These are phyloP conservation scores for Tenualosa thibaudeaui DNA, from an alignment of 2,797 vertebrate genomes.

Conservation along the genomic window DNA sequence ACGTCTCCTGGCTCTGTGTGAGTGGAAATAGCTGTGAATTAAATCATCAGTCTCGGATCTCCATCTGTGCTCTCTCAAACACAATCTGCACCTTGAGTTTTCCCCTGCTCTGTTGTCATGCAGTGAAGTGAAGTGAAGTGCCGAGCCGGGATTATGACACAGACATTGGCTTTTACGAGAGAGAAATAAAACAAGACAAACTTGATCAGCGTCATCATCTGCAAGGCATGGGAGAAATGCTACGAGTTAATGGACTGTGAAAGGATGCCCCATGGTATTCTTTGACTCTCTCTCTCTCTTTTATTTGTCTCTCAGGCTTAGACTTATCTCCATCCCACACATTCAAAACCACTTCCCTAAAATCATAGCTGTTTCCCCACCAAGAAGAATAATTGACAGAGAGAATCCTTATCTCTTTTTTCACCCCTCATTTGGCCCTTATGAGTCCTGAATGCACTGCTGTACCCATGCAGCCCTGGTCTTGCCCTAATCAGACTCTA, in stretches of 20 bases:
- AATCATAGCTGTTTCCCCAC: not conserved
- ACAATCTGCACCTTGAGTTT: not conserved
- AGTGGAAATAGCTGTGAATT: not conserved
- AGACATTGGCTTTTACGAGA: not conserved
- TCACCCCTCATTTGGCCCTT: not conserved
- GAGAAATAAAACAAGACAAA: not conserved
- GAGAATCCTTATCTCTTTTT: too few relatives aligned
- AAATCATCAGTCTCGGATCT: not conserved
- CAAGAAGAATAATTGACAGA: not conserved
- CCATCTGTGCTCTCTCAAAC: not conserved
- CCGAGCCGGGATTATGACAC: not conserved
- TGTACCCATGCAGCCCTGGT: not conserved
- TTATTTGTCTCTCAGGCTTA: not conserved
- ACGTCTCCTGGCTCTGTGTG: not conserved
- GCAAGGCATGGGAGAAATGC: slow-evolving; percentile 33
- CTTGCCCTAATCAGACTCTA: not conserved
- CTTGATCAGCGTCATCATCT: not conserved
- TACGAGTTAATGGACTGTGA: slow-evolving; percentile 32
- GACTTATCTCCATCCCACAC: not conserved
- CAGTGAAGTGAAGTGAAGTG: too few relatives aligned
- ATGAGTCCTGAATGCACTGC: not conserved
- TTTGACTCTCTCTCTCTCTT: not conserved
- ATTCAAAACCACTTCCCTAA: not conserved
- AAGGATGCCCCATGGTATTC: not conserved
- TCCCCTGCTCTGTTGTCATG: not conserved